Evolutionary conservation across 2,113 vertebrate genomes (phyloP), one percentile per base, ranked within the genome.

Genomic region (Myocastor coypus): DNA sequence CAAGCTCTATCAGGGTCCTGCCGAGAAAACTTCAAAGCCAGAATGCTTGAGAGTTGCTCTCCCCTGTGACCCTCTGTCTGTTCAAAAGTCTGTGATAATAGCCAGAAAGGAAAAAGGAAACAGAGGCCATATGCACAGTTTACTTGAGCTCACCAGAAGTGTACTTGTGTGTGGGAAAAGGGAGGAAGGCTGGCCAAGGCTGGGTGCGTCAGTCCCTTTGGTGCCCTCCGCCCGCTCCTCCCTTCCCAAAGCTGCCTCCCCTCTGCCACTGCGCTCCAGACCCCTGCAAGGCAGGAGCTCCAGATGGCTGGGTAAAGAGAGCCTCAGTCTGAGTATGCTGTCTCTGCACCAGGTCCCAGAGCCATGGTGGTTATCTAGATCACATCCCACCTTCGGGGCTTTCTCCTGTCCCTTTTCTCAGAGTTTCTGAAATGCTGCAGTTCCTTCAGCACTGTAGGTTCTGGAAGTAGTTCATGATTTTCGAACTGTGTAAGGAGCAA

Each of bases 111-210:
- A 87, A 94, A 71, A 50, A 46, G 82, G 59, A 66, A 50, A 77
- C 37, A 26, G 11, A 66, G 50, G 81, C 92, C 83, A 69, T n/a
- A 3, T 9, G 81, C 75, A 75, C 55, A 78, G 93, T 92, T 94
- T 87, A 96, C 90, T 94, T 22, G 77, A 96, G 92, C 87, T 96
- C 95, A 94, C 55, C 82, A 66, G 92, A 91, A 93, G 71, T 94
- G 73, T 64, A 46, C 66, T 92, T 6, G 55, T n/a, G 78, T 57
- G 82, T 83, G 50, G 86, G 83, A 87, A 75, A 95, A 86, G 69
- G 92, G 91, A 55, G 69, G 92, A 94, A 89, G 78, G 78, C 94
- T 95, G 87, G 66, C 90, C 69, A 91, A 77, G 89, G 7, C 90
- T 14, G 73, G 28, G 69, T 96, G 94, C 97, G 89, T 97, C 94